Evolutionary conservation across 2,797 vertebrate species (phyloP), one percentile per base, ranked within the genome.

Genomic region (Carcharodon carcharias): DNA sequence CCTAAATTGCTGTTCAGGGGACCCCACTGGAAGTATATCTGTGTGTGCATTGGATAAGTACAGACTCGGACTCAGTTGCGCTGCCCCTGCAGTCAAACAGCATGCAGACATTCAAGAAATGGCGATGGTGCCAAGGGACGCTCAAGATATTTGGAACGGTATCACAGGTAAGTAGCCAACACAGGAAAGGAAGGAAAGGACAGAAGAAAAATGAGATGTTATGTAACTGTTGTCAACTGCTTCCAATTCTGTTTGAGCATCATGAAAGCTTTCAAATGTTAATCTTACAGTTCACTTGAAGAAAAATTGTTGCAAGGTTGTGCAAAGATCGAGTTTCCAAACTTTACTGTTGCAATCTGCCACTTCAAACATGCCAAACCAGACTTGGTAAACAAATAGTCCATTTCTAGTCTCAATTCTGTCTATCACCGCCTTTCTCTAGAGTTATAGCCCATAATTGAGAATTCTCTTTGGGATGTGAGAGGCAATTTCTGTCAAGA

Each of bases 401-500:
- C 65, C 54, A 95, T 65, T 50, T 54, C 35, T 16, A 26, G 45
- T 95, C 93, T 69, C 40, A 71, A 71, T 50, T 95, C 65, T 18
- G 26, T 71, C 21, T 50, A 54, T 69, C 16, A 71, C 40, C 54
- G 12, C 8, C 28, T 31, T 28, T 26, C 40, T 71, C 40, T 21
- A 67, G 93, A 67, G 9, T 71, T 54, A 35, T 71, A 95, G 26
- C 65, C 45, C 23, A 96, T 21, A 96, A 54, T 35, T 96, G 94
- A 71, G 31, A 96, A 58, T 96, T 96, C 96, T 50, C 85, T 54
- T 35, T 35, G 54, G 58, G 21, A 61, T 87, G 87, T 91, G 96
- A 96, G 69, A 73, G 61, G 96, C 63, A 80, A 40, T 26, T 85
- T 96, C 85, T 31, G 21, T 93, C 87, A 96, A 58, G 56, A 31